Evolutionary conservation across 2,888 invertebrate species (phyloP).

Genomic region (Pseudoips prasinana): DNA sequence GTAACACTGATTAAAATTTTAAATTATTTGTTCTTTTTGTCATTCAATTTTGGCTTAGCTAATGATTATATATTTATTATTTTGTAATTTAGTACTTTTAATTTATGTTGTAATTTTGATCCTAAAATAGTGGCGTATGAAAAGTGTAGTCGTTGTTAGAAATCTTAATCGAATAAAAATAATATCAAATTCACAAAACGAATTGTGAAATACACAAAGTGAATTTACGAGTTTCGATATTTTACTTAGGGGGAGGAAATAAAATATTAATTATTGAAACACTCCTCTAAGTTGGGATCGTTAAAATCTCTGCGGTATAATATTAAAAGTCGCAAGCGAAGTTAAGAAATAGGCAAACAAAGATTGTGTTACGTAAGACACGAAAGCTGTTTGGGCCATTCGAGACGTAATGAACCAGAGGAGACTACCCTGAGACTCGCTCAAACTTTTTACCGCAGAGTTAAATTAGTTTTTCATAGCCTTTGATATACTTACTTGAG

Average conservation of each 20-base stretch:
- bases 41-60: no score
- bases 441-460: slow-evolving; percentile 45
- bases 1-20: no score
- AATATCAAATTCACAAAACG: no score
- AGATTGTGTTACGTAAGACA: slow-evolving; percentile 39
- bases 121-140: no score
- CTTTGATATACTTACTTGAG: slow-evolving; percentile 39
- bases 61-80: no score
- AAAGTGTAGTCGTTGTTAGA: no score
- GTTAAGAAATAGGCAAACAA: slow-evolving; percentile 40
- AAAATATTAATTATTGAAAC: slow-evolving; percentile 22
- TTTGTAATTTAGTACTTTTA: no score
- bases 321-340: slow-evolving; percentile 25
- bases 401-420: slow-evolving; percentile 41
- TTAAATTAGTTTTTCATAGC: slow-evolving; percentile 65
- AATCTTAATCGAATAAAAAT: no score
- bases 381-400: slow-evolving; percentile 34
- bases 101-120: no score
- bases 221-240: no score
- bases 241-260: slow-evolving; percentile 1
- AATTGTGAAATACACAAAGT: no score
- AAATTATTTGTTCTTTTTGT: no score
- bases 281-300: slow-evolving; percentile 20
- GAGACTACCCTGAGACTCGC: slow-evolving; percentile 17
- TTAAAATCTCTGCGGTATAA: slow-evolving; percentile 25